These are phyloP conservation scores for Albula goreensis DNA, from an alignment of 2,113 vertebrate species.

Conservation along the genomic window DNA sequence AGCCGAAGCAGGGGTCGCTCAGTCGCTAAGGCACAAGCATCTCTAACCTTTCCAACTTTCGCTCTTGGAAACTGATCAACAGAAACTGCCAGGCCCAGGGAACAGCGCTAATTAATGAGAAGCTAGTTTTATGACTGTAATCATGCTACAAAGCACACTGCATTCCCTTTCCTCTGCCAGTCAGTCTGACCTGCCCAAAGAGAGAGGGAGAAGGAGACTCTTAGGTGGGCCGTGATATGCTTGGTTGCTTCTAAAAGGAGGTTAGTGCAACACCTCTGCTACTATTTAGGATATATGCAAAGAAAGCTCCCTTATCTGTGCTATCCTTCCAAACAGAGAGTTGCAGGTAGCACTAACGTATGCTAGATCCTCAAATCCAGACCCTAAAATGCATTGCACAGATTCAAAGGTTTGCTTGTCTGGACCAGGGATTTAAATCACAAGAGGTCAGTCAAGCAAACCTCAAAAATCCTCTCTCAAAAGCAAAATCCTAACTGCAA, in stretches of 20 bases:
- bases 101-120: constrained; percentile 37
- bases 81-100: constrained; percentile 36
- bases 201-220: constrained; percentile 20
- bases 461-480: background rate
- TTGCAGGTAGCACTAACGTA: background rate
- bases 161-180: constrained; percentile 31
- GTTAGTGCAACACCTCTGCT: background rate
- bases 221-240: background rate
- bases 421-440: background rate
- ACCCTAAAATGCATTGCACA: background rate
- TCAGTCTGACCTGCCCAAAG: constrained; percentile 38
- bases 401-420: background rate
- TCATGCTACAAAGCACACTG: constrained; percentile 35
- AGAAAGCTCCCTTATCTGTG: background rate
- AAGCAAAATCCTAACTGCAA: background rate
- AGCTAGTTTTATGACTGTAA: constrained; percentile 38
- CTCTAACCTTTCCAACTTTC: constrained; percentile 29
- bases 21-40: constrained; percentile 17
- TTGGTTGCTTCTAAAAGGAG: background rate
- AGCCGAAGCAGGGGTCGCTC: background rate
- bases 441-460: background rate
- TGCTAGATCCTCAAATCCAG: background rate
- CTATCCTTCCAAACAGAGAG: background rate
- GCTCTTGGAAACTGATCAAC: constrained; percentile 45
- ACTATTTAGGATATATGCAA: background rate